Percentiles rank a stretch among this genome's conserved stretches.
phyloP scores from a whole-genome alignment of 1,140 invertebrate species.

The Phymorhynchus buccinoides region DNA sequence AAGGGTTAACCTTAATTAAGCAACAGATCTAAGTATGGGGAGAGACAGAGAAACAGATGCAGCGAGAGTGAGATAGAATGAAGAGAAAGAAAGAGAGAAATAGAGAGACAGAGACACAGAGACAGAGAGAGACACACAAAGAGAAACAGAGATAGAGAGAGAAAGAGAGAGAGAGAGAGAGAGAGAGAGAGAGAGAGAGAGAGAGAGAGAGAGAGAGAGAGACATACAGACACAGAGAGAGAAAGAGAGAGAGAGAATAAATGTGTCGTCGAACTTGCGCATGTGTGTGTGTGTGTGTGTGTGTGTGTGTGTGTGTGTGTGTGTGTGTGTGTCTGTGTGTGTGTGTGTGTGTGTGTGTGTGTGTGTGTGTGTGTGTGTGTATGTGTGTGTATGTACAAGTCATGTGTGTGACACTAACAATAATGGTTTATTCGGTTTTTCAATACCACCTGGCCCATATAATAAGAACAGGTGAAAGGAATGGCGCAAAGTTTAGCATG shows the following conservation, averaged over 20 bases:
- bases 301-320: slow-evolving; percentile 10
- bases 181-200: neutral
- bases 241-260: neutral
- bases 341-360: neutral
- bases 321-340: neutral
- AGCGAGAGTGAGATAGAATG: no score
- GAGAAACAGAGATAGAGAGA: neutral
- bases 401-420: slow-evolving; percentile 2
- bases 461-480: no score
- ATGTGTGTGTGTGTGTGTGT: neutral
- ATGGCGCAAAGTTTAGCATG: no score
- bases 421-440: no score
- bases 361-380: neutral
- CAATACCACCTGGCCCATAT: no score
- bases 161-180: neutral
- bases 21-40: neutral
- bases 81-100: neutral
- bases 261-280: neutral
- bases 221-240: neutral
- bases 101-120: neutral
- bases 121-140: neutral
- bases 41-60: neutral
- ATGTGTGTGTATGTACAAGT: neutral
- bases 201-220: neutral
- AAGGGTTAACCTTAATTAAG: no score